These are phyloP conservation scores for Microtus richardsoni DNA, from an alignment of 2,113 vertebrate genomes.

Conservation along the genomic window DNA sequence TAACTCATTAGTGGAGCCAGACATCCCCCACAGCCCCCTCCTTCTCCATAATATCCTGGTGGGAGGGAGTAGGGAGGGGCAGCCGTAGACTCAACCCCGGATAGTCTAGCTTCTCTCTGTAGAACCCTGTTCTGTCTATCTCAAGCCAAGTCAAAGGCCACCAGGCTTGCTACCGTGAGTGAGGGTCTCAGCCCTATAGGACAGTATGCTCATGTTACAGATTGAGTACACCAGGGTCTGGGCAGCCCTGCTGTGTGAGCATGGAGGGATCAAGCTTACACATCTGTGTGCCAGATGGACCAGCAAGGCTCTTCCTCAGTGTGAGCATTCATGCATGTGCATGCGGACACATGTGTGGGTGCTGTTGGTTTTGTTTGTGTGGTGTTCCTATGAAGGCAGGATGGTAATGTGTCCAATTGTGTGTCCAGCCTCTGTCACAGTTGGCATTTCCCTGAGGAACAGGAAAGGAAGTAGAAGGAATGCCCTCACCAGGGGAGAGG, in stretches of 20 bases:
- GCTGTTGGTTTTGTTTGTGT: neutral
- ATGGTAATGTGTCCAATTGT: neutral
- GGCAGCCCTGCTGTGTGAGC: neutral
- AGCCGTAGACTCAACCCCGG: neutral
- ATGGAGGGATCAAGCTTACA: constrained; percentile 21
- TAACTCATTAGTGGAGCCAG: constrained; percentile 73
- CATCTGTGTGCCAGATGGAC: constrained; percentile 69
- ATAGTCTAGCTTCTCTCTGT: neutral
- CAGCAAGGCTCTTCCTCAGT: neutral
- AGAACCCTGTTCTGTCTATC: neutral
- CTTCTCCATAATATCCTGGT: constrained; percentile 27
- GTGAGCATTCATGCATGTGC: neutral
- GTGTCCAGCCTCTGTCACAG: neutral
- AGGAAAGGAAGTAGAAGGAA: constrained; percentile 23
- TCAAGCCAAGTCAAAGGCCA: constrained; percentile 2
- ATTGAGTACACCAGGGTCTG: neutral
- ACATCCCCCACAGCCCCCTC: constrained; percentile 41
- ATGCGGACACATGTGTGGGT: neutral
- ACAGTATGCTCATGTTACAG: neutral
- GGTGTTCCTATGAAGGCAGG: neutral
- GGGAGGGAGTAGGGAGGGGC: neutral
- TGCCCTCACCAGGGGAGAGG: constrained; percentile 23
- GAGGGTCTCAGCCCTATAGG: neutral
- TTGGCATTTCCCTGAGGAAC: constrained; percentile 35
- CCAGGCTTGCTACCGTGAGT: neutral